phyloP scores from a whole-genome alignment of 2,888 invertebrate species.

The Mayetiola destructor region DNA sequence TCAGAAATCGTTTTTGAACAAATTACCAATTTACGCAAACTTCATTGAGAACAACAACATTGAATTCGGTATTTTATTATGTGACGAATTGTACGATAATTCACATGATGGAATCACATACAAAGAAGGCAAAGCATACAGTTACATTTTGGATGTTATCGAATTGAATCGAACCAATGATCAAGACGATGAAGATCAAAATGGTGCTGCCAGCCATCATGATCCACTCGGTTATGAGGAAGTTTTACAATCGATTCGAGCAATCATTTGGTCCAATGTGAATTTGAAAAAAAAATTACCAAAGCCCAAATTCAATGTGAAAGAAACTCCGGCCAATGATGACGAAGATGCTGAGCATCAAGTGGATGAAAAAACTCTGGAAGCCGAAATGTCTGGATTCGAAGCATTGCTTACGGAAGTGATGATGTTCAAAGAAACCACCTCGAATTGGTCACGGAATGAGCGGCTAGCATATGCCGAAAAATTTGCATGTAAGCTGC shows the following conservation, averaged over 20 bases:
- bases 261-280: constrained; percentile 24
- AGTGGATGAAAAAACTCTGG: not conserved
- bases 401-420: constrained; percentile 23
- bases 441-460: constrained; percentile 22
- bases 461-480: constrained; percentile 23
- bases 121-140: constrained; percentile 23
- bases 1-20: constrained; percentile 21
- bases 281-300: constrained; percentile 15
- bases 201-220: constrained; percentile 18
- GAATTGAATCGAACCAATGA: constrained; percentile 22
- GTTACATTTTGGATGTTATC: constrained; percentile 23
- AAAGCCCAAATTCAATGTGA: not conserved
- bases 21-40: constrained; percentile 22
- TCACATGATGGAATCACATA: constrained; percentile 23
- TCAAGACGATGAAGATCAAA: constrained; percentile 18
- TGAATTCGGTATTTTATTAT: constrained; percentile 23
- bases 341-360: not conserved
- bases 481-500: constrained; percentile 19
- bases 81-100: constrained; percentile 22
- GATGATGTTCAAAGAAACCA: constrained; percentile 21
- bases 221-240: constrained; percentile 24
- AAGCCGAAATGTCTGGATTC: constrained; percentile 18
- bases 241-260: constrained; percentile 21
- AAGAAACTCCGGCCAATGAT: not conserved
- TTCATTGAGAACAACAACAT: constrained; percentile 23